Evolutionary conservation across 2,113 vertebrate species (phyloP).

Genomic region (Delphinus delphis): DNA sequence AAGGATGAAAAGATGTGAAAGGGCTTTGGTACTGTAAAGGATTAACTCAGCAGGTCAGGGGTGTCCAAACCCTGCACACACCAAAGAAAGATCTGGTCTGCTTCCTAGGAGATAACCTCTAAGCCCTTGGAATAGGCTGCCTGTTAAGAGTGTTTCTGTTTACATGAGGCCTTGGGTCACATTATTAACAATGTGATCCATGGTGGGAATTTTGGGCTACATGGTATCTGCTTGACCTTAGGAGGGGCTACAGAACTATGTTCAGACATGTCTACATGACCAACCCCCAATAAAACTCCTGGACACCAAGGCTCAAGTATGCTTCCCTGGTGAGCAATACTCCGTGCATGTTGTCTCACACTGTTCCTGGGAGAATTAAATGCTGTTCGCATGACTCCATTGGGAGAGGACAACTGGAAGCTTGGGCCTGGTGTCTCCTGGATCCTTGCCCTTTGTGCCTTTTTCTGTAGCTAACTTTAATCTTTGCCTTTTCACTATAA

Average conservation of each 20-base stretch:
- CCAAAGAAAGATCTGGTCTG: background rate
- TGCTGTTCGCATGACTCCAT: background rate
- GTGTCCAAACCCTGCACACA: background rate
- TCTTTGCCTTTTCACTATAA: background rate
- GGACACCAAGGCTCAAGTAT: background rate
- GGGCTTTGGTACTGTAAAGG: background rate
- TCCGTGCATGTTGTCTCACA: background rate
- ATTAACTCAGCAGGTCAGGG: background rate
- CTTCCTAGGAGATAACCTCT: background rate
- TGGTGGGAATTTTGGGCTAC: background rate
- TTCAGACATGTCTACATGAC: background rate
- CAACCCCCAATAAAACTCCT: background rate
- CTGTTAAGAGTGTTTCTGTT: background rate
- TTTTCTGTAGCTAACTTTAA: constrained; percentile 16
- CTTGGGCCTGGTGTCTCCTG: background rate
- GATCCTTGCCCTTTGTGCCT: background rate
- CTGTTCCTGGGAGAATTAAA: background rate
- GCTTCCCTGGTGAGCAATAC: background rate
- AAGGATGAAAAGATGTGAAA: background rate
- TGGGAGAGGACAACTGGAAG: background rate
- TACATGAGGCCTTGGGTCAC: background rate
- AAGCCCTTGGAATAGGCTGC: background rate
- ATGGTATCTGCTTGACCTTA: background rate
- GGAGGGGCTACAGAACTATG: background rate
- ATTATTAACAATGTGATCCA: background rate